Conservation (phyloP, 2,797 vertebrate species). For the Eospalax fontanierii region DNA sequence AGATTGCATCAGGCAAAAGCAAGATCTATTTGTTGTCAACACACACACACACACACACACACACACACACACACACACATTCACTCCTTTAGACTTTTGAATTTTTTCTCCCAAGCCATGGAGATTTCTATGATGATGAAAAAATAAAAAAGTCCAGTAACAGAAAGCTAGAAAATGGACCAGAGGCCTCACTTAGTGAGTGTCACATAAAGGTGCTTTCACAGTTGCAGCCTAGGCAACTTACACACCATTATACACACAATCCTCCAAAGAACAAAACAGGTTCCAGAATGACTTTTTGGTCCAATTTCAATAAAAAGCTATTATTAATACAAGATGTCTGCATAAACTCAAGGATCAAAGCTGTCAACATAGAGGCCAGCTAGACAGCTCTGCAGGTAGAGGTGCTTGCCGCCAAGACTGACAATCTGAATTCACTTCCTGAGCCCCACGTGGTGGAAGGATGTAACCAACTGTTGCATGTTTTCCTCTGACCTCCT, state of each 20-base stretch:
- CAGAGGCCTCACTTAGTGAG: background rate
- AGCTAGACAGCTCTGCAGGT: no score
- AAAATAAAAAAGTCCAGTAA: background rate
- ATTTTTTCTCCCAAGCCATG: background rate
- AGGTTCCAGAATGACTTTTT: background rate
- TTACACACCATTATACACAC: background rate
- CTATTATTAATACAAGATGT: background rate
- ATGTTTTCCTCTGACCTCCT: no score
- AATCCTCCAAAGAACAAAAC: slow-evolving; percentile 6
- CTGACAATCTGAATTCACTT: no score
- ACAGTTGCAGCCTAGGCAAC: background rate
- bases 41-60: background rate
- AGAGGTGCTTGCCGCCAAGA: no score
- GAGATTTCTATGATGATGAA: background rate
- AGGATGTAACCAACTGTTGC: no score
- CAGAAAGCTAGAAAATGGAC: background rate
- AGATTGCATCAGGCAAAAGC: background rate
- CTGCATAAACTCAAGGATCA: background rate
- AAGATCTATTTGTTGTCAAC: background rate
- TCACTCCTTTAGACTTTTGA: background rate
- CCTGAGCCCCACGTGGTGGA: no score
- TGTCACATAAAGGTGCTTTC: background rate
- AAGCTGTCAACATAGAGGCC: background rate
- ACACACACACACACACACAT: background rate
- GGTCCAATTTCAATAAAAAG: slow-evolving; percentile 1